Base-by-base conservation (phyloP, 2,797 vertebrate species). In the Arrhamphus sclerolepis region DNA sequence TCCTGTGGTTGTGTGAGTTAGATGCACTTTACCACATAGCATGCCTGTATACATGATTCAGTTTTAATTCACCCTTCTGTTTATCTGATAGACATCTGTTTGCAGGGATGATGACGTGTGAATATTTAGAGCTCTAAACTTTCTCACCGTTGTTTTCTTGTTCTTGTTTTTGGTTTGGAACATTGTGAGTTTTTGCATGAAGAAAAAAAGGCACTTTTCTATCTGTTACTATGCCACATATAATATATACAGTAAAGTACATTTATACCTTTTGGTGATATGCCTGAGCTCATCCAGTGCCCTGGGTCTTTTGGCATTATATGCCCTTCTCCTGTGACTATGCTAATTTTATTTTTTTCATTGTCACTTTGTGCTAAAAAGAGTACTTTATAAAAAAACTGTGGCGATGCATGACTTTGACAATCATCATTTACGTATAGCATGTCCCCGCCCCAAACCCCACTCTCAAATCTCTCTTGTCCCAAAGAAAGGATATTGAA, bases 101-200 rank as follows among this genome's bases (percentile, higher is more conserved):
- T 46, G 44, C 20, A 66, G 20, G 24, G 55, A 39, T 4, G 20
- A 57, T 76, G 66, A 41, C 50, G 48, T 77, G 21, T 71, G 38
- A 69, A 56, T 70, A 58, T 57, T 73, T 26, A 38, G 48, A 40
- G 20, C 58, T 66, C 7, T 5, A 26, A 70, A 68, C 43, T 28
- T 42, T 52, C 38, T 60, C 4, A 1, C 24, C 53, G 28, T 44
- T 47, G 62, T 47, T 74, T 51, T 61, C 63, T 40, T 56, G 38
- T 39, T 46, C 47, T 64, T 71, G 66, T 62, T 81, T 78, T 77
- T 52, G 54, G 56, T 54, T 61, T 77, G 66, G 80, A 62, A 72
- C 52, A 41, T 14, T 61, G 56, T 66, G n/a, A 40, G 64, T 61
- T 81, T 75, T 71, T 28, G 46, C 26, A 51, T 49, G 65, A 70